Conservation (phyloP, 2,888 invertebrate genomes). For the Tyria jacobaeae region DNA sequence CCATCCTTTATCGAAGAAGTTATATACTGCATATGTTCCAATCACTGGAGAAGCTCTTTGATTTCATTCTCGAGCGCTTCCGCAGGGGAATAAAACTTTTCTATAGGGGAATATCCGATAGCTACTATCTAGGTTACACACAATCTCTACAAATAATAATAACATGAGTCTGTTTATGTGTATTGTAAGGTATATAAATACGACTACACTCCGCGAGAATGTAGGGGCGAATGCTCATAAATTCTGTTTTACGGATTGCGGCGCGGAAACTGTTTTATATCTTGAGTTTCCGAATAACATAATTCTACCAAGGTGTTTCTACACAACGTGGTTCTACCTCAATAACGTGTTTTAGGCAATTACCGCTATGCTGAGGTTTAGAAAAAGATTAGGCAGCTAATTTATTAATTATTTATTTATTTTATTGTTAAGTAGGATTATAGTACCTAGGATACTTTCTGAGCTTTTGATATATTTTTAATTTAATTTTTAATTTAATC, state of each 20-base stretch:
- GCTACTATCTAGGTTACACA: background rate
- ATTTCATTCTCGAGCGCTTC: background rate
- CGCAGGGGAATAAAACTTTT: background rate
- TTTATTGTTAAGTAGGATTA: too few relatives aligned
- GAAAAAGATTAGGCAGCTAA: background rate
- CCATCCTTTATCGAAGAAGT: too few relatives aligned
- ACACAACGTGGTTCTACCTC: background rate
- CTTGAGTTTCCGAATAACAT: conserved; percentile 1
- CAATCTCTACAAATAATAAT: background rate
- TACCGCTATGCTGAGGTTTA: background rate
- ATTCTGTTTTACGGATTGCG: conserved; percentile 9
- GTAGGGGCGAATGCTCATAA: conserved; percentile 4
- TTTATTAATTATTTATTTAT: too few relatives aligned
- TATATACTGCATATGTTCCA: background rate
- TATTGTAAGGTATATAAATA: background rate
- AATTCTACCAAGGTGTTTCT: background rate
- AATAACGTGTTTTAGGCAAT: background rate
- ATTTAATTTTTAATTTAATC: too few relatives aligned
- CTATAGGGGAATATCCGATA: background rate
- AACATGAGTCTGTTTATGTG: conserved; percentile 5
- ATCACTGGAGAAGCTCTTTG: background rate
- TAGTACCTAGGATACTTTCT: too few relatives aligned
- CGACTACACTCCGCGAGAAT: conserved; percentile 1
- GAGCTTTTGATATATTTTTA: too few relatives aligned
- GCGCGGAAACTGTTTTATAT: conserved; percentile 17